These are phyloP conservation scores for Hydropsyche betteni DNA, from an alignment of 2,888 invertebrate species.

Conservation along the genomic window DNA sequence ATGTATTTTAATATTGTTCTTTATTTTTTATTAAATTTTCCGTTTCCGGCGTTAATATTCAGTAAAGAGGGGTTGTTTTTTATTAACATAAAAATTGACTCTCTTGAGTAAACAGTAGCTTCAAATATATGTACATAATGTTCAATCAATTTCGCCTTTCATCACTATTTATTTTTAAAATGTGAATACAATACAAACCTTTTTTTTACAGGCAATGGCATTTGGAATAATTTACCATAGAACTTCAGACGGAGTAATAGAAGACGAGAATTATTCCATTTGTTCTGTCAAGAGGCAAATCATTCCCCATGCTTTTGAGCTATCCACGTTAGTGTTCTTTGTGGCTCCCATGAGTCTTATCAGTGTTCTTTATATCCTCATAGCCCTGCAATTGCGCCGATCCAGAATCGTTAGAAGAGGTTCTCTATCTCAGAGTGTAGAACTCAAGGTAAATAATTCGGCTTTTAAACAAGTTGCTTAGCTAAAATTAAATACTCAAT, in stretches of 20 bases:
- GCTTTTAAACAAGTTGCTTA: too few species aligned
- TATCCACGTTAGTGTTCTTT: conserved; percentile 78
- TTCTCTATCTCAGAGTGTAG: conserved; percentile 44
- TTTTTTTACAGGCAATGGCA: conserved; percentile 54
- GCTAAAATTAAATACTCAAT: not conserved
- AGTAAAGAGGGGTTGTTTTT: too few species aligned
- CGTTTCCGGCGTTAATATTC: too few species aligned
- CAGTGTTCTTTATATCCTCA: conserved; percentile 75
- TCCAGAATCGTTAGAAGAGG: conserved; percentile 58
- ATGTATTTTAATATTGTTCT: too few species aligned
- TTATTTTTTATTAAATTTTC: too few species aligned
- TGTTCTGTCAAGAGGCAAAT: conserved; percentile 65
- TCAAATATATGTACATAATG: too few species aligned
- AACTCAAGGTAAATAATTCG: conserved; percentile 42
- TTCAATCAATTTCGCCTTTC: too few species aligned
- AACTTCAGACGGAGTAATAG: conserved; percentile 61
- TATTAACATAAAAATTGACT: too few species aligned
- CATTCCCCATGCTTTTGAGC: conserved; percentile 72
- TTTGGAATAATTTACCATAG: conserved; percentile 59
- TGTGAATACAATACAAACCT: not conserved
- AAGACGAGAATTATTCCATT: conserved; percentile 59
- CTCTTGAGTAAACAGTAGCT: too few species aligned
- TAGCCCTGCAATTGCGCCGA: conserved; percentile 69
- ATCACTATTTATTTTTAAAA: not conserved
- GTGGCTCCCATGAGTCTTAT: conserved; percentile 80